A percentile compares a stretch with the other conserved stretches of the same genome.
These are phyloP conservation scores for Gyps fulvus DNA, from an alignment of 2,113 vertebrate genomes.

Conservation along the genomic window DNA sequence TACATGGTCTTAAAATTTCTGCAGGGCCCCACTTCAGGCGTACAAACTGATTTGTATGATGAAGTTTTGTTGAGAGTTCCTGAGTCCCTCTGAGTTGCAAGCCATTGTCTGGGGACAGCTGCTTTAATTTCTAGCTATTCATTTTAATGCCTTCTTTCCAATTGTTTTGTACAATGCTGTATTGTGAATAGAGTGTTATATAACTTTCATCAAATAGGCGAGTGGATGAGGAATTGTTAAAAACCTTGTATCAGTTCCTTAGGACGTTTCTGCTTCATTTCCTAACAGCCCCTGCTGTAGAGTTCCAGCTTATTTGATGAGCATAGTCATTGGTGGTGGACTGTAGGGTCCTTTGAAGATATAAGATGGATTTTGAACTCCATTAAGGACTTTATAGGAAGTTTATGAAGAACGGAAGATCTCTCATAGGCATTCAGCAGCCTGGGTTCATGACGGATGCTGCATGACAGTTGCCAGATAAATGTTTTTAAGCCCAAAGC, in stretches of 20 bases:
- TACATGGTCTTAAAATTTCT: background rate
- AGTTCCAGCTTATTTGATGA: background rate
- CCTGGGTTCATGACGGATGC: background rate
- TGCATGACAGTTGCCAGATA: background rate
- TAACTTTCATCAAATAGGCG: background rate
- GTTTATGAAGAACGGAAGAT: background rate
- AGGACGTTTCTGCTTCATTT: background rate
- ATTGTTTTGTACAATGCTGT: background rate
- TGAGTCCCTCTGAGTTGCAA: background rate
- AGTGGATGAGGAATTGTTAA: background rate
- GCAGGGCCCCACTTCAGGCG: background rate
- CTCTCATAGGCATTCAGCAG: background rate
- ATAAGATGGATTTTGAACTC: background rate
- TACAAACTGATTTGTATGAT: background rate
- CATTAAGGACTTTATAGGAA: background rate
- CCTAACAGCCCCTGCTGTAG: background rate
- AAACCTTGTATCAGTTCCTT: background rate
- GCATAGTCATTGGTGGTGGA: background rate
- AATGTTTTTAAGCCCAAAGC: background rate
- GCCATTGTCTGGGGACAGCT: conserved; percentile 34
- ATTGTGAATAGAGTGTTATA: background rate
- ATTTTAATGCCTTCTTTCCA: background rate
- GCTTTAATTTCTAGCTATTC: conserved; percentile 1
- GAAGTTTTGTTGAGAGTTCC: background rate
- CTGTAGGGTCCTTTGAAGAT: background rate